Percentiles rank a stretch among this genome's conserved stretches.
Conservation (phyloP, 2,797 vertebrate species). For the Aphelocoma californica region DNA sequence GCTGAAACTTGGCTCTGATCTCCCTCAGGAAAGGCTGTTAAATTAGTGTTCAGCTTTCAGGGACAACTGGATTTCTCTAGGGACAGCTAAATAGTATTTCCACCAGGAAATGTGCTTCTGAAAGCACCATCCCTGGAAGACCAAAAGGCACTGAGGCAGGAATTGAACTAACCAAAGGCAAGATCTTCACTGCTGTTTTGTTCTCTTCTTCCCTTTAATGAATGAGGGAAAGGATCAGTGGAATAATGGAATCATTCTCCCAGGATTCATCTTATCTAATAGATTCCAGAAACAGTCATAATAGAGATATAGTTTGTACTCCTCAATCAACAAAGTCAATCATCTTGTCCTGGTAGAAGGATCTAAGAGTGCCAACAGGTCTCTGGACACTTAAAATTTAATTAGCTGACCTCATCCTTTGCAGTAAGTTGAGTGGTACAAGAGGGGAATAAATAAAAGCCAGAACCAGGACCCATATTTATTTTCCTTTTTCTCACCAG, state of each 20-base stretch:
- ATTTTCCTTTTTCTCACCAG: neutral
- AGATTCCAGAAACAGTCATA: neutral
- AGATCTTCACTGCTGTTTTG: neutral
- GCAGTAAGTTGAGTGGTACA: neutral
- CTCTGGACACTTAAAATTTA: neutral
- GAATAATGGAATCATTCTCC: neutral
- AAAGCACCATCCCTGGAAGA: neutral
- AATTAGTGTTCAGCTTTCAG: neutral
- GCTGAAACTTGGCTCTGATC: neutral
- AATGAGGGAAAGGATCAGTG: neutral
- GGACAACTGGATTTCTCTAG: neutral
- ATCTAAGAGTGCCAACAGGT: neutral
- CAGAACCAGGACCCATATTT: neutral
- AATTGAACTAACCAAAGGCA: neutral
- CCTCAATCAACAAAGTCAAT: neutral
- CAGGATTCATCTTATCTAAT: neutral
- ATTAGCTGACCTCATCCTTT: neutral
- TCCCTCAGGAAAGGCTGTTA: neutral
- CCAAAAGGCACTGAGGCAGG: neutral
- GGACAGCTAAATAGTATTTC: neutral
- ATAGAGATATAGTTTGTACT: neutral
- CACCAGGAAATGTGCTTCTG: neutral
- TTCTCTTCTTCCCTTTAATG: neutral
- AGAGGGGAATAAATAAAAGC: neutral
- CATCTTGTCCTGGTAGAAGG: neutral